Percentiles rank a stretch among this genome's conserved stretches.
phyloP scores from a whole-genome alignment of 2,888 invertebrate genomes.

The Tromatobia lineatoria region DNA sequence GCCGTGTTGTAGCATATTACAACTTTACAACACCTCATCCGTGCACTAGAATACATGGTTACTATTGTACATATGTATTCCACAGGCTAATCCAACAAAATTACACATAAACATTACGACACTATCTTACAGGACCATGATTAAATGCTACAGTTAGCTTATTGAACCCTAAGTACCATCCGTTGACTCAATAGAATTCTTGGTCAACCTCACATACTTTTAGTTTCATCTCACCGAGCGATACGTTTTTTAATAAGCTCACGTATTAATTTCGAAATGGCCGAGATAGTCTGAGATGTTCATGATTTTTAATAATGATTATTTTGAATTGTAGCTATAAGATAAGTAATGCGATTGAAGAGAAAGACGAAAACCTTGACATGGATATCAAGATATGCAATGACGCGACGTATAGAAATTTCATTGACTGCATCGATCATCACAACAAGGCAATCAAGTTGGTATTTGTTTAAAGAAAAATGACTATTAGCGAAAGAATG shows the following conservation, averaged over 20 bases:
- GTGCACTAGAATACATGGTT: too few species aligned
- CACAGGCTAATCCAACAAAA: too few species aligned
- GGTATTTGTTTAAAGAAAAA: not conserved
- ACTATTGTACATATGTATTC: too few species aligned
- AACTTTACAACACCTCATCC: too few species aligned
- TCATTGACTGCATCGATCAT: constrained; percentile 18
- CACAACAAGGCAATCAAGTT: constrained; percentile 13
- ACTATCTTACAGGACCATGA: too few species aligned
- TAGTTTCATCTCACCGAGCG: too few species aligned
- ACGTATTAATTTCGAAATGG: not conserved
- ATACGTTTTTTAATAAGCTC: not conserved
- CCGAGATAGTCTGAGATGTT: not conserved
- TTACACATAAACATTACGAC: too few species aligned
- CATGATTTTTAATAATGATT: not conserved
- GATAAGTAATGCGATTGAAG: not conserved
- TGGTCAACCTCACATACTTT: too few species aligned
- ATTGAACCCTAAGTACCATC: too few species aligned
- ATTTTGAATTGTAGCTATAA: not conserved
- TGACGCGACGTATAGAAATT: constrained; percentile 13
- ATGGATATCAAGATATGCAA: not conserved
- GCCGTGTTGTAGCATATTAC: too few species aligned
- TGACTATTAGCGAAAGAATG: not conserved
- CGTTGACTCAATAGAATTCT: too few species aligned
- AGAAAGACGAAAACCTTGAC: not conserved
- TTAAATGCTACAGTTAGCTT: too few species aligned